phyloP scores from a whole-genome alignment of 2,113 vertebrate species.

The Tretioscincus oriximinensis region DNA sequence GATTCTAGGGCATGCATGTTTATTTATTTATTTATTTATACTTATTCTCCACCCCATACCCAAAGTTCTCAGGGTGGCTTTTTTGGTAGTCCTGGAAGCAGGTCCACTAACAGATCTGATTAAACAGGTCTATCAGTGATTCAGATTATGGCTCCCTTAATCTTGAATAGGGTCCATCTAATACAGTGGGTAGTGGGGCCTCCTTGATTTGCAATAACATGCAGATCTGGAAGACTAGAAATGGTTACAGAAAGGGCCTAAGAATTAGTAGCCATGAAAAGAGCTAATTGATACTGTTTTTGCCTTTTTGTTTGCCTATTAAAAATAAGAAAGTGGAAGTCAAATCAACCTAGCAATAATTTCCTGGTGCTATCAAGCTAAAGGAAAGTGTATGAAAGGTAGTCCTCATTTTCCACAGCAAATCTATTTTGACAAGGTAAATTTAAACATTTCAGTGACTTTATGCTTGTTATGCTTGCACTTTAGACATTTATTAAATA shows the following conservation, averaged over 20 bases:
- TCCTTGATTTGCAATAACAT: too few relatives aligned
- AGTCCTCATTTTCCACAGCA: slow-evolving; percentile 52
- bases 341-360: slow-evolving; percentile 61
- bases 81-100: too few relatives aligned
- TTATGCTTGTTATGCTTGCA: slow-evolving; percentile 46
- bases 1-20: background rate
- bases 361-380: slow-evolving; percentile 59
- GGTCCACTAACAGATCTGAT: too few relatives aligned
- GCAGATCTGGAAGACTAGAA: too few relatives aligned
- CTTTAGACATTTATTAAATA: slow-evolving; percentile 50
- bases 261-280: too few relatives aligned
- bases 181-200: too few relatives aligned
- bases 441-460: slow-evolving; percentile 28
- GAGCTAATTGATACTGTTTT: background rate
- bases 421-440: slow-evolving; percentile 53
- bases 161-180: too few relatives aligned
- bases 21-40: too few relatives aligned
- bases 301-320: slow-evolving; percentile 38
- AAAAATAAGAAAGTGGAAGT: slow-evolving; percentile 61
- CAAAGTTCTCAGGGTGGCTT: background rate
- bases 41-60: too few relatives aligned
- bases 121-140: too few relatives aligned
- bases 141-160: too few relatives aligned
- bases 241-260: too few relatives aligned
- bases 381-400: slow-evolving; percentile 54